Conservation (phyloP, 2,797 vertebrate species). For the Notamacropus eugenii region DNA sequence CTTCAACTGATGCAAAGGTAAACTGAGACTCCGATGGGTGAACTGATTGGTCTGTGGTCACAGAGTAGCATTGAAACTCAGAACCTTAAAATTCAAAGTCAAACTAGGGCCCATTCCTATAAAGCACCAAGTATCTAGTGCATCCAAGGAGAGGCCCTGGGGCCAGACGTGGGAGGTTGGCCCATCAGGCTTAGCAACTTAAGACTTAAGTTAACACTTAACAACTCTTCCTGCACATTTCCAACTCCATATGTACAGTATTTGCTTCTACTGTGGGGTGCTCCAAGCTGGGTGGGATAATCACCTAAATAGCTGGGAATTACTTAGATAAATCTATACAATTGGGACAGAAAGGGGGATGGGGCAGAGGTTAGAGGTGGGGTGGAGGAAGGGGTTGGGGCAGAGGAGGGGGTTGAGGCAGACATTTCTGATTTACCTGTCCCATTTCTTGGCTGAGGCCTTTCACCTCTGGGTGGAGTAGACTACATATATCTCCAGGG, state of each 20-base stretch:
- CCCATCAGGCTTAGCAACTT: not conserved
- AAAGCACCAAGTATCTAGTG: not conserved
- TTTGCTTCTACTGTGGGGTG: not conserved
- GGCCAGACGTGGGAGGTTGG: not conserved
- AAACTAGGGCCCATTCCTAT: not conserved
- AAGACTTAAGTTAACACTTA: no score
- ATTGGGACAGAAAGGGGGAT: not conserved
- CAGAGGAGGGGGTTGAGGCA: not conserved
- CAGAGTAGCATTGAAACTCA: not conserved
- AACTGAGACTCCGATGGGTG: not conserved
- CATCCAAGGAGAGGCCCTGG: not conserved
- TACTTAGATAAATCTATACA: not conserved
- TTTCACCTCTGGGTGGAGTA: not conserved
- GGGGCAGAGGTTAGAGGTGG: not conserved
- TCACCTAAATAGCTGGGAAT: not conserved
- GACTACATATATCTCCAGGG: not conserved
- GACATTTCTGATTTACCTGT: not conserved
- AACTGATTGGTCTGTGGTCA: not conserved
- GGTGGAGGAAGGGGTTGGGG: not conserved
- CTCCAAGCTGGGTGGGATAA: not conserved
- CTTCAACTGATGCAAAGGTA: not conserved
- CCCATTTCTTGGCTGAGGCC: not conserved
- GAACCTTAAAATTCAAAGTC: not conserved
- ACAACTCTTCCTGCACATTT: not conserved
- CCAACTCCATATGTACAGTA: not conserved